Base-by-base conservation (phyloP, 1,140 invertebrate species). In the Calliopsis andreniformis region DNA sequence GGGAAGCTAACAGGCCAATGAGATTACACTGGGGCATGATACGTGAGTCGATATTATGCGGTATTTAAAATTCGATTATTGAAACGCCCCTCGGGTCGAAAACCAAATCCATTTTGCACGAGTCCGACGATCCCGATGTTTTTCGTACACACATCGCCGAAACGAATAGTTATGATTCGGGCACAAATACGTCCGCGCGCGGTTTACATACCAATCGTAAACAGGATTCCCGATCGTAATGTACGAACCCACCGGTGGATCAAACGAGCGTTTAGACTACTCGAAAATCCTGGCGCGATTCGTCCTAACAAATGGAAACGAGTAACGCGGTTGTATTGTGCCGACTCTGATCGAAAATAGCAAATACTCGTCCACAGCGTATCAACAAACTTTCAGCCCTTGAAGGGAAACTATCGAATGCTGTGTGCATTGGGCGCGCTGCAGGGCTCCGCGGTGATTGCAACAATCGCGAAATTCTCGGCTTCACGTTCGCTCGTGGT, bases 41-140 rank as follows among this genome's bases (percentile, higher is more conserved):
- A 35, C 35, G 61, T 12, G 23, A 25, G 32, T 18, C 61, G 51
- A 56, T 75, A 75, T 75, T 75, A 75, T 75, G 51, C 62, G 51
- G 71, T 67, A 67, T 75, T 75, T 75, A 67, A 75, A 75, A 75
- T 53, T 75, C 71, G 71, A 75, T 75, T 75, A 66, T 75, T 67
- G 71, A 66, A 75, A 75, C 51, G 69, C 23, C 35, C 23, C 18
- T 20, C 1, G 30, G 23, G 7, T 0, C 32, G 63, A 66, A 43
- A 43, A 43, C 20, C 20, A 53, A 75, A 67, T 67, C 45, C 51
- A 30, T 56, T 75, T 55, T 67, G 28, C 28, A 16, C 63, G 62
- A 67, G 56, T 45, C 42, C 47, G 51, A 32, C 45, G 30, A 14
- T 2, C n/a, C 28, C 49, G 10, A 5, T 62, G 56, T 75, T 75